Conservation (phyloP, 2,113 vertebrate species). For the Misgurnus anguillicaudatus region DNA sequence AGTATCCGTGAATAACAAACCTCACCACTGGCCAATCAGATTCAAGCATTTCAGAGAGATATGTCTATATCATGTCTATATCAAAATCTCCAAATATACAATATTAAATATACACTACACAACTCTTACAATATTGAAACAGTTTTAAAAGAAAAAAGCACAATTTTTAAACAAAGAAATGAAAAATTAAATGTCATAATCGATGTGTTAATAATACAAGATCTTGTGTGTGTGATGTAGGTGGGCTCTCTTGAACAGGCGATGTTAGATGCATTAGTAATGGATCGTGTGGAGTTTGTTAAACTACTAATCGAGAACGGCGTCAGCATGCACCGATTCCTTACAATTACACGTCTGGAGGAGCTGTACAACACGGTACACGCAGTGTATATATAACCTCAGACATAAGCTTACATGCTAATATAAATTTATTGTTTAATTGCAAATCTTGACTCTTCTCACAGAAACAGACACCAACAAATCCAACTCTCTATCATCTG, state of each 20-base stretch:
- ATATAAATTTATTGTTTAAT: neutral
- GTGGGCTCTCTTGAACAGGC: constrained; percentile 97
- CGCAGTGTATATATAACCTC: neutral
- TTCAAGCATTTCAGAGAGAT: too few species aligned
- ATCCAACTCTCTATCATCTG: constrained; percentile 93
- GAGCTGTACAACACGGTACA: constrained; percentile 97
- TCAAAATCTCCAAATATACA: too few species aligned
- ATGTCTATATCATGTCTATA: too few species aligned
- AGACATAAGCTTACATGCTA: too few species aligned
- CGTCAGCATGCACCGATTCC: constrained; percentile 98
- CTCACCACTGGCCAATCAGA: too few species aligned
- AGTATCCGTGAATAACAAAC: too few species aligned
- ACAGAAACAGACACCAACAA: constrained; percentile 94
- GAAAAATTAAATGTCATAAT: too few species aligned
- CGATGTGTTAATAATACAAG: neutral
- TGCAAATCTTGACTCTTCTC: constrained; percentile 27
- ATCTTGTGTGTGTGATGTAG: constrained; percentile 65
- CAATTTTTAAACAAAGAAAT: too few species aligned
- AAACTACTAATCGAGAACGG: constrained; percentile 98
- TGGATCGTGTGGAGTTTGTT: constrained; percentile 98
- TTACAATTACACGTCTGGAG: constrained; percentile 93
- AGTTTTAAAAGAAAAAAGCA: too few species aligned
- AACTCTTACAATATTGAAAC: too few species aligned
- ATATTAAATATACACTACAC: too few species aligned
- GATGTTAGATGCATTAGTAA: constrained; percentile 97